Conservation (phyloP, 2,888 invertebrate genomes). For the Andrena marginata region DNA sequence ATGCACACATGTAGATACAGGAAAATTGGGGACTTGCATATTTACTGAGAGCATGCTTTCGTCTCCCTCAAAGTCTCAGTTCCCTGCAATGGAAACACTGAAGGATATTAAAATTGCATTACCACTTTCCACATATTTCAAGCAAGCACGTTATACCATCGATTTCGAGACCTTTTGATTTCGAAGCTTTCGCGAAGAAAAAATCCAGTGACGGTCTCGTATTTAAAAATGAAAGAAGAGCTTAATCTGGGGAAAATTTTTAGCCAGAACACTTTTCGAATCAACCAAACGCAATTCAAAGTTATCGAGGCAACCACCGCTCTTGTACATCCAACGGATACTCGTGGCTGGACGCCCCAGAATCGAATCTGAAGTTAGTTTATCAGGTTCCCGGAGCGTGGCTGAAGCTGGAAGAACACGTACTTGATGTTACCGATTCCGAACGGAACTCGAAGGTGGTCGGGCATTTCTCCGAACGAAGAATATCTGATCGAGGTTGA, state of each 20-base stretch:
- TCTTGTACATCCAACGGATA: neutral
- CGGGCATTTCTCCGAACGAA: neutral
- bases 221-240: neutral
- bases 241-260: neutral
- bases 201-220: neutral
- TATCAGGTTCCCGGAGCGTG: conserved; percentile 32
- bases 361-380: conserved; percentile 37
- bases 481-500: conserved; percentile 2
- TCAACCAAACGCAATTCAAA: neutral
- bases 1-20: neutral
- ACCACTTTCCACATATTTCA: neutral
- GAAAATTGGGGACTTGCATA: conserved; percentile 15
- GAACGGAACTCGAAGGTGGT: conserved; percentile 12
- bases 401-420: conserved; percentile 24
- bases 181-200: neutral
- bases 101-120: neutral
- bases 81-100: neutral
- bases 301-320: neutral
- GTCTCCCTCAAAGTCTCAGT: neutral
- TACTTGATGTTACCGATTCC: conserved; percentile 34
- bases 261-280: neutral
- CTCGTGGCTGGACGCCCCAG: neutral
- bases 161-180: neutral
- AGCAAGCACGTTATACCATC: neutral
- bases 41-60: conserved; percentile 26